phyloP scores from a whole-genome alignment of 1,140 invertebrate genomes.

The Saccostrea cuccullata region DNA sequence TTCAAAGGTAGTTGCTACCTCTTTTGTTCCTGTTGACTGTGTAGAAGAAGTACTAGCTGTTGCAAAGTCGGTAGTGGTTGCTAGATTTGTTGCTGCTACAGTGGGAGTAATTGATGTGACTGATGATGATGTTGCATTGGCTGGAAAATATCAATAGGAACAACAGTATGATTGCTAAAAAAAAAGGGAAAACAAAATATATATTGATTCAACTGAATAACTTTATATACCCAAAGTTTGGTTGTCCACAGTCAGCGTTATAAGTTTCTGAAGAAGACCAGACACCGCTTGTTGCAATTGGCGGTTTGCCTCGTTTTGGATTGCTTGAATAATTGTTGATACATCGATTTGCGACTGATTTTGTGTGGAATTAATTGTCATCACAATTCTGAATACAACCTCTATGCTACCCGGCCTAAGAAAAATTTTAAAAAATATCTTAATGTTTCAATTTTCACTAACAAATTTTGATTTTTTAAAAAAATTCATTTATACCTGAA shows the following conservation, averaged over 20 bases:
- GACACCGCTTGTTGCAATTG: neutral
- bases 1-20: no score
- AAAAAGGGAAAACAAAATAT: neutral
- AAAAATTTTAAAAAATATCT: neutral
- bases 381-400: neutral
- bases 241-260: neutral
- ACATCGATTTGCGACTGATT: neutral
- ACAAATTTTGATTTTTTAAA: neutral
- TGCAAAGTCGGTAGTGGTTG: neutral
- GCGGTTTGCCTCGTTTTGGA: constrained; percentile 14
- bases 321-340: neutral
- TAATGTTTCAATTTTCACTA: neutral
- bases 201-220: neutral
- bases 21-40: neutral
- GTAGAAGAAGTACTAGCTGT: neutral
- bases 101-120: neutral
- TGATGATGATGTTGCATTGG: neutral
- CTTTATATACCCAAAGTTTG: neutral
- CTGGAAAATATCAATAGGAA: neutral
- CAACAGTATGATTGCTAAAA: neutral
- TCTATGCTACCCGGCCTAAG: neutral
- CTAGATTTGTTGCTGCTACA: neutral
- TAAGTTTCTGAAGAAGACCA: constrained; percentile 11
- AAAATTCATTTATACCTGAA: neutral
- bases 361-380: neutral